Conservation (phyloP, 2,113 vertebrate genomes). For the Sigmodon hispidus region DNA sequence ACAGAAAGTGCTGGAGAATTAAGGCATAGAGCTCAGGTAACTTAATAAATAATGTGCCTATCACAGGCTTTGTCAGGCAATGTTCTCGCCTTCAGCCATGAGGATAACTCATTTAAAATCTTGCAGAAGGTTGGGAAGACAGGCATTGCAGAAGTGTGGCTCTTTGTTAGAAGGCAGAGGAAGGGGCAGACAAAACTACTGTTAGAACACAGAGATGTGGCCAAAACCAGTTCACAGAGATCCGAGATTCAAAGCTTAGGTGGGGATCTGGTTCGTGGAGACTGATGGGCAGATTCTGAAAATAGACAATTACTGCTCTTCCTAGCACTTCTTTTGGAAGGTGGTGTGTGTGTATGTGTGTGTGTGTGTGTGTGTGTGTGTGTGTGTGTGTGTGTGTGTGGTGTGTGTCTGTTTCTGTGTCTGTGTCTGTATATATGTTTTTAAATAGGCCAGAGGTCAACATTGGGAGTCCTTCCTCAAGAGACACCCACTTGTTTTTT, state of each 20-base stretch:
- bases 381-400: not conserved
- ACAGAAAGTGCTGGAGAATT: constrained; percentile 79
- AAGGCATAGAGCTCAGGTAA: constrained; percentile 70
- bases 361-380: not conserved
- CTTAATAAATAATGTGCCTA: constrained; percentile 57
- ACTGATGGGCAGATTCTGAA: not conserved
- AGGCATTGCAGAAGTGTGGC: not conserved
- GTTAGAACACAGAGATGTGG: not conserved
- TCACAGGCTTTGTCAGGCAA: constrained; percentile 55
- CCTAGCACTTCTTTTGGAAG: not conserved
- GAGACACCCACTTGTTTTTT: not conserved
- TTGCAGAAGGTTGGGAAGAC: constrained; percentile 49
- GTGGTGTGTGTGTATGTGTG: not conserved
- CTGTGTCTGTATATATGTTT: not conserved
- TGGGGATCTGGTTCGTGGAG: not conserved
- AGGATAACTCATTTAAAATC: constrained; percentile 61
- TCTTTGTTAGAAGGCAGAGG: constrained; percentile 43
- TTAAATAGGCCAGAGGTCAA: not conserved
- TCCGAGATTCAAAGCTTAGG: not conserved
- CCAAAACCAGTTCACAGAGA: not conserved
- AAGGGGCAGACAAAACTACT: not conserved
- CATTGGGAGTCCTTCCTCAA: not conserved
- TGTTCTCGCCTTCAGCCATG: constrained; percentile 43
- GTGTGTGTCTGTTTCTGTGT: not conserved
- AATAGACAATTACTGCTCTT: not conserved